Percentiles rank a stretch among this genome's conserved stretches.
Conservation (phyloP, 2,113 vertebrate species). For the Channa maculata region DNA sequence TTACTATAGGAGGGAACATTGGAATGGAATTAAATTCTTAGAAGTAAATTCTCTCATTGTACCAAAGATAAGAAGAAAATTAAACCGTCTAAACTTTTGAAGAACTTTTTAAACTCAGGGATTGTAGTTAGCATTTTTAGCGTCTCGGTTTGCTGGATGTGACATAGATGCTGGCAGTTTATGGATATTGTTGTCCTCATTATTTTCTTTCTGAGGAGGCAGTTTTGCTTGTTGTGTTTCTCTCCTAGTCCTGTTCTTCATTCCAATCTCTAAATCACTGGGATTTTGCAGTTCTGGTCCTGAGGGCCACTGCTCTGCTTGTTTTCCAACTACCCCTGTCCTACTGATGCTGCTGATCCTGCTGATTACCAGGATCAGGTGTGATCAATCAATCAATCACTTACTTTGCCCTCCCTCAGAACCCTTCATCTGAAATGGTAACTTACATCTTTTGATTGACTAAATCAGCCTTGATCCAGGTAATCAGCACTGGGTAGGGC, state of each 20-base stretch:
- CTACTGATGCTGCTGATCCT: too few relatives aligned
- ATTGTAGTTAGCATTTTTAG: constrained; percentile 25
- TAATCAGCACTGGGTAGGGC: too few relatives aligned
- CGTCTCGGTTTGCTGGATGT: neutral
- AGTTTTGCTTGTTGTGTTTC: constrained; percentile 11
- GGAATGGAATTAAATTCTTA: neutral
- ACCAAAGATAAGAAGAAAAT: constrained; percentile 10
- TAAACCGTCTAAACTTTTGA: neutral
- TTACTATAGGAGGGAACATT: neutral
- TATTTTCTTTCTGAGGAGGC: constrained; percentile 17
- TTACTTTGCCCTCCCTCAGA: too few relatives aligned
- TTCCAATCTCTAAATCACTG: neutral
- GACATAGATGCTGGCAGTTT: constrained; percentile 12
- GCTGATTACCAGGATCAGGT: too few relatives aligned
- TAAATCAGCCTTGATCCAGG: too few relatives aligned
- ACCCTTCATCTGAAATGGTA: too few relatives aligned
- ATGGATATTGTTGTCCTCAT: neutral
- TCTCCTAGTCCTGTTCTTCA: neutral
- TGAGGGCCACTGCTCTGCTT: too few relatives aligned
- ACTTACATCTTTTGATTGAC: too few relatives aligned
- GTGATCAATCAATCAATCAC: too few relatives aligned
- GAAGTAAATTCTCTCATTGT: neutral
- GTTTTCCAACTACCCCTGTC: too few relatives aligned
- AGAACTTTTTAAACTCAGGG: constrained; percentile 1
- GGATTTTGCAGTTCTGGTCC: neutral